Evolutionary conservation across 2,888 invertebrate genomes (phyloP).

Genomic region (Phengaris alcon): DNA sequence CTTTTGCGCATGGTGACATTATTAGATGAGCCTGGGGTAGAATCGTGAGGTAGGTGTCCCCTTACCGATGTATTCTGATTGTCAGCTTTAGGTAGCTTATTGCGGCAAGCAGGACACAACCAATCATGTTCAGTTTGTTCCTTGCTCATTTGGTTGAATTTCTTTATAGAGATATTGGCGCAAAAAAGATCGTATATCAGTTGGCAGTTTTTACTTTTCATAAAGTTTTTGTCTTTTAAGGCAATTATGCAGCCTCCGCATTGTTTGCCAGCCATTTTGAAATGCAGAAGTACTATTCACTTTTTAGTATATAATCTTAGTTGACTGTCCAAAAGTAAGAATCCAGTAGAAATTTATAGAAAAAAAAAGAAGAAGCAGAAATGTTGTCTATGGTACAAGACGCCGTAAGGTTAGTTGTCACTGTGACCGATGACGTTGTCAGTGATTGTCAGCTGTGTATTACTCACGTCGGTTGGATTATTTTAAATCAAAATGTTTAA

Average conservation of each 20-base stretch:
- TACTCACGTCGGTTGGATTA: too few relatives aligned
- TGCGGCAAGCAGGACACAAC: slow-evolving; percentile 33
- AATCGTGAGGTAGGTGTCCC: neutral
- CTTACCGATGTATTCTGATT: slow-evolving; percentile 34
- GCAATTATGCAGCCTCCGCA: neutral
- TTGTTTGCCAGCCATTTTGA: too few relatives aligned
- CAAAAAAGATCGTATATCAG: slow-evolving; percentile 30
- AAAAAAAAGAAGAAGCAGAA: too few relatives aligned
- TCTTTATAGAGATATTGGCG: slow-evolving; percentile 31
- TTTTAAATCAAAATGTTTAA: too few relatives aligned
- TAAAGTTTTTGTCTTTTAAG: slow-evolving; percentile 29
- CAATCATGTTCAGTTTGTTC: slow-evolving; percentile 29
- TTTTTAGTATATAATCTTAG: too few relatives aligned
- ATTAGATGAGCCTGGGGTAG: neutral
- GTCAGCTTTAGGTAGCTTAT: slow-evolving; percentile 32
- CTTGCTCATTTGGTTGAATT: slow-evolving; percentile 30
- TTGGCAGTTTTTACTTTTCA: slow-evolving; percentile 29
- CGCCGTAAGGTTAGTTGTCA: too few relatives aligned
- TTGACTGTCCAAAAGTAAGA: too few relatives aligned
- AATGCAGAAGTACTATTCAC: too few relatives aligned
- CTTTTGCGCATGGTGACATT: neutral
- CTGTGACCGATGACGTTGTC: too few relatives aligned
- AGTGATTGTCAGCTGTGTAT: too few relatives aligned
- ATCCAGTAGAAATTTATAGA: too few relatives aligned
- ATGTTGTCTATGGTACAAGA: too few relatives aligned